Percentiles rank a stretch among this genome's conserved stretches.
Evolutionary conservation across 2,888 invertebrate species (phyloP).

Genomic region (Smittia aterrima): DNA sequence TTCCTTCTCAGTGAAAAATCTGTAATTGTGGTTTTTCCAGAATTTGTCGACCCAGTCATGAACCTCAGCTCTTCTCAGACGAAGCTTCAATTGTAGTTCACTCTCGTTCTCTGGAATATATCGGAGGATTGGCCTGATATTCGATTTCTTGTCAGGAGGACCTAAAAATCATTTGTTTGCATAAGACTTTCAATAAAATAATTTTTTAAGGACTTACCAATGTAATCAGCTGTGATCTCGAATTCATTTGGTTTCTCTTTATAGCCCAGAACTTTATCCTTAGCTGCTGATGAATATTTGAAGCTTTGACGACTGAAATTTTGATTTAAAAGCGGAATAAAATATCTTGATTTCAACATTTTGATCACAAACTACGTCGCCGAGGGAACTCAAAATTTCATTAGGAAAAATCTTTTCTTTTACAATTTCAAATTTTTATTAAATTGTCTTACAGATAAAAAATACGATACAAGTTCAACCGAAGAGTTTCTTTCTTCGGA

Average conservation of each 20-base stretch:
- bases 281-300: background rate
- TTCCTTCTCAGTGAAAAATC: constrained; percentile 69
- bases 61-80: constrained; percentile 65
- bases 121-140: constrained; percentile 71
- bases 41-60: constrained; percentile 83
- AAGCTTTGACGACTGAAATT: background rate
- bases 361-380: no score
- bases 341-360: constrained; percentile 3
- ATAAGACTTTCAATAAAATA: background rate
- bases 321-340: background rate
- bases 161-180: constrained; percentile 58
- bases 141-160: constrained; percentile 77
- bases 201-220: constrained; percentile 45
- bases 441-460: no score
- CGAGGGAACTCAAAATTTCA: background rate
- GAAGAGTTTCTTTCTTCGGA: no score
- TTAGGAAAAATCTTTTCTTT: no score
- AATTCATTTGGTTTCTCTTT: constrained; percentile 48
- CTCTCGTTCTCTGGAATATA: constrained; percentile 66
- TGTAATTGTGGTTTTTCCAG: constrained; percentile 77
- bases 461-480: no score
- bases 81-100: constrained; percentile 61
- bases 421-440: no score
- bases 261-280: constrained; percentile 44
- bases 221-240: constrained; percentile 48